Percentiles rank a stretch among this genome's conserved stretches.
These are phyloP conservation scores for Chlorospingus flavigularis DNA, from an alignment of 2,797 vertebrate genomes.

Conservation along the genomic window DNA sequence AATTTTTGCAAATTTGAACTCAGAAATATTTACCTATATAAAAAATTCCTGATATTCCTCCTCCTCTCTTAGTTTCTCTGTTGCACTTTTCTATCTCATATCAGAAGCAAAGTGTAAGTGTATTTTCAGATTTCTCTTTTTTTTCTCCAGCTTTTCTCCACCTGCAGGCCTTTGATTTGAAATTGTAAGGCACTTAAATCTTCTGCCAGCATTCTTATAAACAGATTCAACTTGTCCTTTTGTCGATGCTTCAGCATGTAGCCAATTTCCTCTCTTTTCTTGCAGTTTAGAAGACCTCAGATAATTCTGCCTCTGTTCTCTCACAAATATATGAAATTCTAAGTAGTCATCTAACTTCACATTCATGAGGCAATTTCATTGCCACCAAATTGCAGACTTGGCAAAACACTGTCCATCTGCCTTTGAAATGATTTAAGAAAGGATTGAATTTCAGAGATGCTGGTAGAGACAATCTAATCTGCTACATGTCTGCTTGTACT, in stretches of 20 bases:
- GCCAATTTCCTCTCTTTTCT: constrained; percentile 41
- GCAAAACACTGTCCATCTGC: constrained; percentile 41
- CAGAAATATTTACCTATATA: background rate
- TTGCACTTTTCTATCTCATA: background rate
- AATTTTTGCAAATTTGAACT: background rate
- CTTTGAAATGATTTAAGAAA: constrained; percentile 47
- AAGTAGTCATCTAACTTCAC: constrained; percentile 50
- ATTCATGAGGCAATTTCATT: constrained; percentile 49
- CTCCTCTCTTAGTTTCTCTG: background rate
- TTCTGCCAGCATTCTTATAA: constrained; percentile 46
- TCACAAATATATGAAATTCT: constrained; percentile 55
- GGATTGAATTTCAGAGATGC: constrained; percentile 51
- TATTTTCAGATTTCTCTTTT: constrained; percentile 27
- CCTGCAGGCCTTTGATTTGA: constrained; percentile 48
- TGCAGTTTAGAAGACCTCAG: constrained; percentile 32
- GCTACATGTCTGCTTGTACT: background rate
- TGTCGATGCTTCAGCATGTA: constrained; percentile 24
- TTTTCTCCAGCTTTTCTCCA: constrained; percentile 18
- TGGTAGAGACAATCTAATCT: constrained; percentile 45
- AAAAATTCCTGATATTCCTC: background rate
- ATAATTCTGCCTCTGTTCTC: constrained; percentile 61
- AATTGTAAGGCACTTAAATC: constrained; percentile 47
- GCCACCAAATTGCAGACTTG: constrained; percentile 55
- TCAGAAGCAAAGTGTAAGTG: constrained; percentile 30
- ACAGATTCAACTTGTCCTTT: constrained; percentile 48